A percentile compares a stretch with the other conserved stretches of the same genome.
phyloP scores from a whole-genome alignment of 2,888 invertebrate species.

The Dicyrtomina minuta region DNA sequence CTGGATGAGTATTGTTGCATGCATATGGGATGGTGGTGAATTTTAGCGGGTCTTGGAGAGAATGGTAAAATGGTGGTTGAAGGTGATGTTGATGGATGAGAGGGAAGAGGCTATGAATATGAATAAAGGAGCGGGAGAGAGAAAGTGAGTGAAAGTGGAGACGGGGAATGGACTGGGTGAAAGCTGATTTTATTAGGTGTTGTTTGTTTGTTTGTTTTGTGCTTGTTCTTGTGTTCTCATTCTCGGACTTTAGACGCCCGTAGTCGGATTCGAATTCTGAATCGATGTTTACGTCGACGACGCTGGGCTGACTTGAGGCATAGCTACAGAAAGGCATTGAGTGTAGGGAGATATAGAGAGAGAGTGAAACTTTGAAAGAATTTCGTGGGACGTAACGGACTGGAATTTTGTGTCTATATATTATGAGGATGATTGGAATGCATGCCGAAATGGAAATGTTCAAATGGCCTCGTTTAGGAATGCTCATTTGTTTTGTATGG shows the following conservation, averaged over 20 bases:
- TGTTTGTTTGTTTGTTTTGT: background rate
- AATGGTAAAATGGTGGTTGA: constrained; percentile 11
- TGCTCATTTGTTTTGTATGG: constrained; percentile 27
- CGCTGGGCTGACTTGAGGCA: no score
- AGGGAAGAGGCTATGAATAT: constrained; percentile 15
- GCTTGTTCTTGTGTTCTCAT: background rate
- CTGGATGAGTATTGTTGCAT: background rate
- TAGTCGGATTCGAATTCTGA: no score
- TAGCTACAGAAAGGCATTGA: background rate
- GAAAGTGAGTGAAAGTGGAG: no score
- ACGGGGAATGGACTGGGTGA: constrained; percentile 18
- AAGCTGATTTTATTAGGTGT: constrained; percentile 20
- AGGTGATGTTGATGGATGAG: constrained; percentile 31
- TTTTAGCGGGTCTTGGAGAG: background rate
- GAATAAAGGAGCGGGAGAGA: constrained; percentile 1
- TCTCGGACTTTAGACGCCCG: no score
- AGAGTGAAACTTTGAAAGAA: background rate
- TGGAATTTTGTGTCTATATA: constrained; percentile 3
- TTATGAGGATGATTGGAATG: constrained; percentile 8
- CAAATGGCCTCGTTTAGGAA: constrained; percentile 28
- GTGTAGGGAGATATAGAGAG: background rate
- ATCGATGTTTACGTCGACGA: no score
- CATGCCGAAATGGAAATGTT: constrained; percentile 21
- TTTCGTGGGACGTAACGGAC: no score
- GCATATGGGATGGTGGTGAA: constrained; percentile 15